Evolutionary conservation across 2,888 invertebrate species (phyloP).

Genomic region (Steromphala cineraria): DNA sequence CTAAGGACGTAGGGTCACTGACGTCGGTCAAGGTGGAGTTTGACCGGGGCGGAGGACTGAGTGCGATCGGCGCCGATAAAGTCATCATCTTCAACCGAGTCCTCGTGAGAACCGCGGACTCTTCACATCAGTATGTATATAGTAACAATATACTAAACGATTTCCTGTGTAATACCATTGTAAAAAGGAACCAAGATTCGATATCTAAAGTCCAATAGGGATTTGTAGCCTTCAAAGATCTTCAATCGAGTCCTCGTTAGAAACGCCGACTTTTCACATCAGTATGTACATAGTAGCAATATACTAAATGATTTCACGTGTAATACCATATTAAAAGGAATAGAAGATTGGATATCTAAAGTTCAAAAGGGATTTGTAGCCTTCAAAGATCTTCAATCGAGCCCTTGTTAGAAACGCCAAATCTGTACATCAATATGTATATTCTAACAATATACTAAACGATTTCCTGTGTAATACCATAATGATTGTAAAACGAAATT

Average conservation of each 20-base stretch:
- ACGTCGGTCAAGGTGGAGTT: slow-evolving; percentile 49
- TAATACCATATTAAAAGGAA: neutral
- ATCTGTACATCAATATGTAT: slow-evolving; percentile 31
- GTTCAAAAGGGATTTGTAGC: neutral
- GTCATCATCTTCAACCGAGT: slow-evolving; percentile 46
- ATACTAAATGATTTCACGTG: neutral
- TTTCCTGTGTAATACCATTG: neutral
- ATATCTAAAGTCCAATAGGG: neutral
- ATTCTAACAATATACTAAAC: neutral
- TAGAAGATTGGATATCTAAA: neutral
- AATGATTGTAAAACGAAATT: neutral
- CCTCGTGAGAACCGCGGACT: slow-evolving; percentile 38
- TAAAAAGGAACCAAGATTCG: neutral
- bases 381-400: slow-evolving; percentile 21
- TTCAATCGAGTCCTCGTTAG: slow-evolving; percentile 42
- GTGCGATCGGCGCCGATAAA: slow-evolving; percentile 23
- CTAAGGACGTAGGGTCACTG: slow-evolving; percentile 43
- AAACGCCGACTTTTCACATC: slow-evolving; percentile 33
- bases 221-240: no score
- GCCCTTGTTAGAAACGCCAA: slow-evolving; percentile 42
- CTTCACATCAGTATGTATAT: slow-evolving; percentile 31
- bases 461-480: neutral
- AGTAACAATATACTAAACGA: neutral
- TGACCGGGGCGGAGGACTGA: slow-evolving; percentile 34
- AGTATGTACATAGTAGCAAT: slow-evolving; percentile 30